Evolutionary conservation across 2,888 invertebrate species (phyloP).

Genomic region (Dicyrtoma fusca): DNA sequence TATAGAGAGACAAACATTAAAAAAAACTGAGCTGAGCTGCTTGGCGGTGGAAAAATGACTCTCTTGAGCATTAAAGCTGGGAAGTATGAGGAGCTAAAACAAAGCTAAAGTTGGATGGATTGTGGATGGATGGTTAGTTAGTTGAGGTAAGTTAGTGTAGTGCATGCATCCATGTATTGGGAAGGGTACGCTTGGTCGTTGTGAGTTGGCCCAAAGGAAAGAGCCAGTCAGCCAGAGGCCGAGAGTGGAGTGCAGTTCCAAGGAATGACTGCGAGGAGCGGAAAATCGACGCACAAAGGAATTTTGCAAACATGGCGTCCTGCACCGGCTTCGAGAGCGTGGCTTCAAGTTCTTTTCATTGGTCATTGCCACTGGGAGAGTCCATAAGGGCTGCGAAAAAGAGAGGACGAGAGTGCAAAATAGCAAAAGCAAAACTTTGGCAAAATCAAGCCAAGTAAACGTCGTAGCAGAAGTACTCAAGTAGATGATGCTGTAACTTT

Average conservation of each 20-base stretch:
- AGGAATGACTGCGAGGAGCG: conserved; percentile 33
- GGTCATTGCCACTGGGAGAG: conserved; percentile 55
- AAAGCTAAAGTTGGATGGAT: no score
- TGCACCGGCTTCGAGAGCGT: conserved; percentile 52
- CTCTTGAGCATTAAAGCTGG: no score
- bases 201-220: conserved; percentile 22
- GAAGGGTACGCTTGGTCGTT: not conserved
- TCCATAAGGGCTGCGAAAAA: conserved; percentile 38
- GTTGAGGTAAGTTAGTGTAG: no score
- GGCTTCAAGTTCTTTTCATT: conserved; percentile 52
- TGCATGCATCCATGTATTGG: not conserved
- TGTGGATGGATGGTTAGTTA: no score
- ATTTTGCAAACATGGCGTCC: conserved; percentile 55
- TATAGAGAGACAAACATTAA: no score
- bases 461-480: not conserved
- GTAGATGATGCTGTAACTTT: conserved; percentile 18
- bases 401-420: conserved; percentile 33
- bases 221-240: conserved; percentile 11
- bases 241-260: conserved; percentile 26
- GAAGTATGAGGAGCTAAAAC: no score
- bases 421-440: conserved; percentile 22
- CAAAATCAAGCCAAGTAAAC: not conserved
- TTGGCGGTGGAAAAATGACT: no score
- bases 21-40: no score
- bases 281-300: conserved; percentile 43